Evolutionary conservation across 2,797 vertebrate species (phyloP), one percentile per base, ranked within the genome.

Genomic region (Enteromius viviparus): DNA sequence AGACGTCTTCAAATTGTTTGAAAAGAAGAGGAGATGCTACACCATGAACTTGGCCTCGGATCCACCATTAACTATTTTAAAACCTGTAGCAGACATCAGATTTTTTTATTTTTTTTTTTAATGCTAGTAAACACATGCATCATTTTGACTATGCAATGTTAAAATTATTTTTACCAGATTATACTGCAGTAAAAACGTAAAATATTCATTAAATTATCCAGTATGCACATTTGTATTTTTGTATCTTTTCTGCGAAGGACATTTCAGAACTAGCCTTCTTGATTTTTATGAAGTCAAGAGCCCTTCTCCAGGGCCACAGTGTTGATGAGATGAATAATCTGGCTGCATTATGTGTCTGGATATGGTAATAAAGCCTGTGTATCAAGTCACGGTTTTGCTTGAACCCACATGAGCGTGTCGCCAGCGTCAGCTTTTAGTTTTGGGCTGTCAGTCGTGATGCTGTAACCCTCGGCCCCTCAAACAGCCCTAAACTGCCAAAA

Each of bases 251-350:
- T 37, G 29, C 19, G 9, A 53, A 34, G 47, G 45, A 32, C 10
- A 37, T 75, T 53, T 37, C 4, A 32, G 10, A 23, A 71, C 69
- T 11, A 10, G 26, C 29, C 45, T 45, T 71, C 23, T 49, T 74
- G 47, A 34, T 34, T 74, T 34, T 19, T 21, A 72, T 10, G 7
- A 75, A 23, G 11, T 37, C 19, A 55, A 23, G 5, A 68, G 4
- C 47, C 62, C 32, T 34, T 47, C 12, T 17, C 19, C 14, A 69
- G 1, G 5, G 6, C 21, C 65, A 55, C 21, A 12, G 15, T 17
- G 4, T 69, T 23, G 5, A 80, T 69, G 15, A 29, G n/a, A 80
- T 70, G 72, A 85, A 81, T 85, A 76, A 81, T 81, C 21, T 21
- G 34, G 26, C 58, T 76, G 51, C 40, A 32, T 70, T 55, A 81